A percentile compares a stretch with the other conserved stretches of the same genome.
Evolutionary conservation across 92 coral and sea anemone genomes (phyloP).

Genomic region (Anthopleura xanthogrammica): DNA sequence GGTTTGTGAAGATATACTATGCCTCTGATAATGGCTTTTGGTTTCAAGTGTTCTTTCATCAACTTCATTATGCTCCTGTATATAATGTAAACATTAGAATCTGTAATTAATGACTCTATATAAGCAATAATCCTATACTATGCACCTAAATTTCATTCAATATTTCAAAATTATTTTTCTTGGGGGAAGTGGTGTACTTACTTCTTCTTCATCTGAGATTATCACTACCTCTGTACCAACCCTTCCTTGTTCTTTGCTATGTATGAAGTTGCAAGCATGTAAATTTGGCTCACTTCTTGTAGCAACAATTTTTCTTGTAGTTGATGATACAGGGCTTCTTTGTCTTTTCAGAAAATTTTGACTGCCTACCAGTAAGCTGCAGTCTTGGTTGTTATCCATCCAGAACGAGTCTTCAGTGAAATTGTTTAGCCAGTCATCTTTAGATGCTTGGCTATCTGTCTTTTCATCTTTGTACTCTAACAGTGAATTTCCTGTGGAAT

Average conservation of each 20-base stretch:
- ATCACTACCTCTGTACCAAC: not conserved
- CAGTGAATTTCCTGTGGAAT: not conserved
- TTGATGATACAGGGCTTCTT: not conserved
- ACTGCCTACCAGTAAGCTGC: not conserved
- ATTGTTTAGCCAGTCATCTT: slow-evolving; percentile 47
- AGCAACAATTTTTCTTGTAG: not conserved
- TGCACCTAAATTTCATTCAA: no score
- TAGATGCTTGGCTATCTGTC: not conserved
- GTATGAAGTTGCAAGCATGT: no score
- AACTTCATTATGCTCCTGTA: not conserved
- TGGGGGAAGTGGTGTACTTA: not conserved
- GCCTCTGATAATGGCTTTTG: not conserved
- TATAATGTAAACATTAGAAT: not conserved
- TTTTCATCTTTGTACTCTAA: not conserved
- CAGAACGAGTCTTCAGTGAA: slow-evolving; percentile 40
- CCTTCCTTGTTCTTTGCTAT: not conserved
- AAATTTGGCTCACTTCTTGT: slow-evolving; percentile 3
- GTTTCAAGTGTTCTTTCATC: not conserved
- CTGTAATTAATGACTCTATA: not conserved
- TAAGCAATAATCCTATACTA: no score
- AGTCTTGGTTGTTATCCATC: slow-evolving; percentile 18
- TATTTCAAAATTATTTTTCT: no score
- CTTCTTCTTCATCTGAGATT: not conserved
- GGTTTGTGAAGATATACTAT: not conserved
- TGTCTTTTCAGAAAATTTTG: not conserved